These are phyloP conservation scores for Bombylius discolor DNA, from an alignment of 2,888 invertebrate species.

Conservation along the genomic window DNA sequence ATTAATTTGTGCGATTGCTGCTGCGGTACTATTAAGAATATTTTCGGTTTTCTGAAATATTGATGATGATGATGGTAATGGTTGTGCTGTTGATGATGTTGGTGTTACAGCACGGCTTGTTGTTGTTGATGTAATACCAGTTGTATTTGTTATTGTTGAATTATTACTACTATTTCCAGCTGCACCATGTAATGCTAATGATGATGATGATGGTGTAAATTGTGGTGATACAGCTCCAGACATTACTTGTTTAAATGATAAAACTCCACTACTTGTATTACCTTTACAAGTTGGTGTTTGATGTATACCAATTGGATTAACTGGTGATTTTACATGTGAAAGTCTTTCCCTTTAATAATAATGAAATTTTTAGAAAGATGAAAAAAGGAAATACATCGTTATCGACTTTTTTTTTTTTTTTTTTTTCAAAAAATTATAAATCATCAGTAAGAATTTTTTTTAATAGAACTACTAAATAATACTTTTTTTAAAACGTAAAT, in stretches of 20 bases:
- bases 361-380: neutral
- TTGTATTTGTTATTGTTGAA: conserved; percentile 5
- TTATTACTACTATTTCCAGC: conserved; percentile 12
- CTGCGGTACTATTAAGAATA: conserved; percentile 4
- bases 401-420: no score
- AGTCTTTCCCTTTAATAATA: conserved; percentile 25
- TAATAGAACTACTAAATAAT: no score
- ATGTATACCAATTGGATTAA: conserved; percentile 11
- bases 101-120: conserved; percentile 4
- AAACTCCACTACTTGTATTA: conserved; percentile 19
- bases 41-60: conserved; percentile 2
- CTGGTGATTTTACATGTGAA: conserved; percentile 26
- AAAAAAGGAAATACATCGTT: no score
- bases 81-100: conserved; percentile 2
- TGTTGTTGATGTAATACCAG: neutral
- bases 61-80: neutral
- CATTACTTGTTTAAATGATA: conserved; percentile 34
- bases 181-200: conserved; percentile 3
- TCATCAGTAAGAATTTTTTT: no score
- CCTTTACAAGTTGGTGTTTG: conserved; percentile 10
- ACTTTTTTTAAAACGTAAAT: no score
- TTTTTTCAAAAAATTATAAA: no score
- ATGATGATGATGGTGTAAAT: conserved; percentile 17
- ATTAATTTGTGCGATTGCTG: conserved; percentile 6
- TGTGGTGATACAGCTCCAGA: conserved; percentile 34